A percentile compares a stretch with the other conserved stretches of the same genome.
Conservation (phyloP, 2,113 vertebrate genomes). For the Scomber colias region DNA sequence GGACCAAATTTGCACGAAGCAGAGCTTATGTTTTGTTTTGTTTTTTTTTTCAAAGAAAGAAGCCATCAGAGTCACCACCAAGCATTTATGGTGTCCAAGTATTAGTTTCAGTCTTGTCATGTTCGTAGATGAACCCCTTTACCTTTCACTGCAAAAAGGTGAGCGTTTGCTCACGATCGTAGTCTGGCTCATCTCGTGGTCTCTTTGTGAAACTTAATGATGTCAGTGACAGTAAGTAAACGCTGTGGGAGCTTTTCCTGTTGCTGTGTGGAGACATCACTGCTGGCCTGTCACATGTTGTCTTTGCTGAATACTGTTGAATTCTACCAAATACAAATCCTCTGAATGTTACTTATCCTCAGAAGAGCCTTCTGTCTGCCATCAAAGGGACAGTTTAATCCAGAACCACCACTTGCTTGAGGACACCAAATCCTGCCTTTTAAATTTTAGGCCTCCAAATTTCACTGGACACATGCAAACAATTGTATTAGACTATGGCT, state of each 20-base stretch:
- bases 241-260: conserved; percentile 5
- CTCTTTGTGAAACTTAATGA: conserved; percentile 27
- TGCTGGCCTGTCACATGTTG: conserved; percentile 61
- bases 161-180: conserved; percentile 13
- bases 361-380: conserved; percentile 50
- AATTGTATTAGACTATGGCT: neutral
- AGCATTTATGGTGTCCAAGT: conserved; percentile 58
- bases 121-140: conserved; percentile 26
- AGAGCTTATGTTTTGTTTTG: conserved; percentile 36
- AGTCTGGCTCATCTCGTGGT: conserved; percentile 33
- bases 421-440: conserved; percentile 37
- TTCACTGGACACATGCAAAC: neutral
- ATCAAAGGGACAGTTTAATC: conserved; percentile 15
- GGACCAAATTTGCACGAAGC: conserved; percentile 69
- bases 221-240: conserved; percentile 28
- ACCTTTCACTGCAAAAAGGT: conserved; percentile 16
- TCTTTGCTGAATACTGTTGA: conserved; percentile 49
- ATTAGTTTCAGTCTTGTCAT: conserved; percentile 47
- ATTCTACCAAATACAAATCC: conserved; percentile 68
- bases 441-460: conserved; percentile 34
- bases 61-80: conserved; percentile 74
- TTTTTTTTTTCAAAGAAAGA: conserved; percentile 49
- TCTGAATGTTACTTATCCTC: conserved; percentile 65
- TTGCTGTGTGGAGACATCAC: conserved; percentile 16
- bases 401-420: conserved; percentile 12